phyloP scores from a whole-genome alignment of 2,888 invertebrate genomes.

The Plagodis dolabraria region DNA sequence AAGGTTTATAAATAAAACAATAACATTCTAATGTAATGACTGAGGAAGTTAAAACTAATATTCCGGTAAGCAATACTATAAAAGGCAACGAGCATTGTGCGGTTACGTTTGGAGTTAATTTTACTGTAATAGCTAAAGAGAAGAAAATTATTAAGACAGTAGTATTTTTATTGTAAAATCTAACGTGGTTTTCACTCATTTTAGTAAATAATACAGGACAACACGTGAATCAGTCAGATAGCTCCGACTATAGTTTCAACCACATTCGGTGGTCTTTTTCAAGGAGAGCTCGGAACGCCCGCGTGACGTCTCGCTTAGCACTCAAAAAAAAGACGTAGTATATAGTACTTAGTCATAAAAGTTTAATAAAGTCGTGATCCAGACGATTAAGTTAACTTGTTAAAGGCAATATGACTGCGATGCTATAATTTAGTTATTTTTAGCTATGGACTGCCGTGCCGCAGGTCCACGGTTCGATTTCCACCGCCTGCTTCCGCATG shows the following conservation, averaged over 20 bases:
- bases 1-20: slow-evolving; percentile 29
- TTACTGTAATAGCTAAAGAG: slow-evolving; percentile 9
- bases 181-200: too few species aligned
- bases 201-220: too few species aligned
- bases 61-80: slow-evolving; percentile 32
- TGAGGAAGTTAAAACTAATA: slow-evolving; percentile 22
- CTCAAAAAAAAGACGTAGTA: too few species aligned
- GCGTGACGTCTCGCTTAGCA: too few species aligned
- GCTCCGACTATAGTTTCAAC: too few species aligned
- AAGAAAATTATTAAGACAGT: slow-evolving; percentile 6
- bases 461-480: too few species aligned
- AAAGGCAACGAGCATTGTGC: slow-evolving; percentile 17
- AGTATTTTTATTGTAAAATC: too few species aligned
- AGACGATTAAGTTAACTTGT: not conserved
- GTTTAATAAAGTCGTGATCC: slow-evolving; percentile 10
- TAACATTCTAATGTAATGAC: slow-evolving; percentile 26
- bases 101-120: slow-evolving; percentile 21
- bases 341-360: slow-evolving; percentile 16
- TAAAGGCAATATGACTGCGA: not conserved
- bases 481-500: not conserved
- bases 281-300: too few species aligned
- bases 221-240: too few species aligned
- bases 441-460: too few species aligned
- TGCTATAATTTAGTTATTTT: not conserved
- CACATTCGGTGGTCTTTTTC: too few species aligned